Evolutionary conservation across 2,113 vertebrate species (phyloP).

Genomic region (Cryptoleucopteryx plumbea): DNA sequence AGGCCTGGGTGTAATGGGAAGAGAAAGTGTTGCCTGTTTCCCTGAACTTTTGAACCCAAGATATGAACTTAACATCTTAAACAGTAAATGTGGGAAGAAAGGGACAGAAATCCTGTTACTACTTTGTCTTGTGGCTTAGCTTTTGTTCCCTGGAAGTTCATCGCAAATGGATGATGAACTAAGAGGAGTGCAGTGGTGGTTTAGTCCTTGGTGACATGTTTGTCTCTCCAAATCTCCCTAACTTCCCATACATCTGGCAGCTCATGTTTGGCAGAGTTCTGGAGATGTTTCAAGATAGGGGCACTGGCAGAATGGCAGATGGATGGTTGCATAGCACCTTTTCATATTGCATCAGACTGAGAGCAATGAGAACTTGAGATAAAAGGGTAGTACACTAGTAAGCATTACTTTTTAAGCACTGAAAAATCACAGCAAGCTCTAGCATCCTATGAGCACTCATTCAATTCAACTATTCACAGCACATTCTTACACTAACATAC

Average conservation of each 20-base stretch:
- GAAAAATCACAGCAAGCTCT: not conserved
- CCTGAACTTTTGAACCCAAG: not conserved
- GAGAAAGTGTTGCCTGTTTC: not conserved
- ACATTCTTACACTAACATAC: not conserved
- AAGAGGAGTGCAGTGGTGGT: slow-evolving; percentile 9
- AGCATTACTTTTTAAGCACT: not conserved
- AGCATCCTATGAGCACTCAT: not conserved
- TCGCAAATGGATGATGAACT: not conserved
- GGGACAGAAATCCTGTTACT: not conserved
- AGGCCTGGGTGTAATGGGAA: not conserved
- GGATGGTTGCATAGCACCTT: not conserved
- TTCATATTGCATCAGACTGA: not conserved
- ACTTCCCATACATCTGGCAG: not conserved
- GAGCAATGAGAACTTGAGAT: not conserved
- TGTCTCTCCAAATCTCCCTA: not conserved
- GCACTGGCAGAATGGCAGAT: slow-evolving; percentile 41
- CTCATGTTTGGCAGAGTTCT: not conserved
- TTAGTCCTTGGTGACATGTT: not conserved
- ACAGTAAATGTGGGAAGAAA: not conserved
- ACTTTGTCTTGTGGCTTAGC: not conserved
- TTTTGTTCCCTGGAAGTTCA: not conserved
- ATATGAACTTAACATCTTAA: not conserved
- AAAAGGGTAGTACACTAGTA: not conserved
- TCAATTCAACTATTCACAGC: not conserved
- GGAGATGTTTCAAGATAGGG: not conserved